phyloP scores from a whole-genome alignment of 2,888 invertebrate species.

The Drosophila robusta region DNA sequence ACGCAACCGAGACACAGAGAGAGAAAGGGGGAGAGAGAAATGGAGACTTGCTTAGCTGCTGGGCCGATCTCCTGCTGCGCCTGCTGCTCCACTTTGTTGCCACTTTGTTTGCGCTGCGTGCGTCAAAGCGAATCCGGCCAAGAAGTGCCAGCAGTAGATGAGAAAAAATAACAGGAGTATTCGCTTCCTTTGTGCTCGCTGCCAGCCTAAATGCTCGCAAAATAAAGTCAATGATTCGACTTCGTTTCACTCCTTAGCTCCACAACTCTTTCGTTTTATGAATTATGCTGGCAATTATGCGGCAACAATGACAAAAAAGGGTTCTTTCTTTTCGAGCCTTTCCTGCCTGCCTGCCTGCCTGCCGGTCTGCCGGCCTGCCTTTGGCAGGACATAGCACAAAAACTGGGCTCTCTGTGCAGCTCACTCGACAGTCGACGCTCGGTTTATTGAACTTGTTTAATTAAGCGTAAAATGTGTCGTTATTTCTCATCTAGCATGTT shows the following conservation, averaged over 20 bases:
- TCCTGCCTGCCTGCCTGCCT: slow-evolving; percentile 25
- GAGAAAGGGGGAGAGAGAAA: no score
- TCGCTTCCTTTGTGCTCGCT: slow-evolving; percentile 57
- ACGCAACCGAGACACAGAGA: slow-evolving; percentile 15
- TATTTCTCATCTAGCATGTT: slow-evolving; percentile 61
- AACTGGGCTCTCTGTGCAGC: slow-evolving; percentile 9
- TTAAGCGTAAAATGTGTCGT: slow-evolving; percentile 74
- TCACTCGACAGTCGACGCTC: slow-evolving; percentile 32
- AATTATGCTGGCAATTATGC: slow-evolving; percentile 80
- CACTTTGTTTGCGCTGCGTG: slow-evolving; percentile 61
- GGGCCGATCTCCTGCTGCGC: slow-evolving; percentile 41
- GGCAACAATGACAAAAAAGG: slow-evolving; percentile 64
- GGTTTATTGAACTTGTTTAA: slow-evolving; percentile 80
- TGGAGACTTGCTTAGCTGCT: slow-evolving; percentile 26
- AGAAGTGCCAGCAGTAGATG: slow-evolving; percentile 3
- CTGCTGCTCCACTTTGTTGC: slow-evolving; percentile 54
- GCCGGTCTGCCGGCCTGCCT: slow-evolving; percentile 28
- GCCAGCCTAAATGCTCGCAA: slow-evolving; percentile 68
- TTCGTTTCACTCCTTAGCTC: slow-evolving; percentile 13
- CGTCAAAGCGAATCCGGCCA: slow-evolving; percentile 46
- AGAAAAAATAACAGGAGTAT: slow-evolving; percentile 17
- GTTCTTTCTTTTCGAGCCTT: slow-evolving; percentile 32
- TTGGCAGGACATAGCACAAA: slow-evolving; percentile 24
- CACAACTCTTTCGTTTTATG: slow-evolving; percentile 61
- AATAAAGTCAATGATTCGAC: slow-evolving; percentile 76